These are phyloP conservation scores for Amphimedon queenslandica DNA, from an alignment of 37 sponge, comb jelly and placozoan genomes.

Conservation along the genomic window DNA sequence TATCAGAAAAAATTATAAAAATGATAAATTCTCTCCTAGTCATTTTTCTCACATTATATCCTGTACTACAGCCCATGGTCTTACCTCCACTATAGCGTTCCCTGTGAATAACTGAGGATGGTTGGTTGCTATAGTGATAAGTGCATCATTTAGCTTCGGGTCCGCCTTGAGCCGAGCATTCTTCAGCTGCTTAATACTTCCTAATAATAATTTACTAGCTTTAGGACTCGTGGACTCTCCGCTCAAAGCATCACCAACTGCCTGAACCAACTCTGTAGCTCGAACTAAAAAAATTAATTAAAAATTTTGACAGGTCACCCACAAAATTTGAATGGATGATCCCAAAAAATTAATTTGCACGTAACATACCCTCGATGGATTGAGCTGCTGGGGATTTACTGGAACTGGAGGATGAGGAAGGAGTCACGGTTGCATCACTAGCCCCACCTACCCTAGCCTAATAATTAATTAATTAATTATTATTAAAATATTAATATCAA, in stretches of 20 bases:
- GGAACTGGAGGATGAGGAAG: neutral
- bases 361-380: conserved; percentile 41
- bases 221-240: conserved; percentile 19
- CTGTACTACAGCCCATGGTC: neutral
- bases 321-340: neutral
- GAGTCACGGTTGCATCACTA: neutral
- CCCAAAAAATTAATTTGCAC: conserved; percentile 2
- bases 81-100: conserved; percentile 42
- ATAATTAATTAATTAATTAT: neutral
- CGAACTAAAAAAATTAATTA: conserved; percentile 26
- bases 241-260: conserved; percentile 22
- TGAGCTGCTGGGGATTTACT: neutral
- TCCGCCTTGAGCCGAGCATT: conserved; percentile 73
- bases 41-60: neutral
- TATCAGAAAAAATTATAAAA: too few relatives aligned
- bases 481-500: neutral
- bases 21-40: too few relatives aligned
- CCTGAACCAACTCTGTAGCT: conserved; percentile 46
- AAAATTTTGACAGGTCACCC: neutral
- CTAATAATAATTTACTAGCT: conserved; percentile 21
- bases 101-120: conserved; percentile 36
- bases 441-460: neutral
- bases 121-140: conserved; percentile 20
- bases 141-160: conserved; percentile 38
- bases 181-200: conserved; percentile 57